A percentile compares a stretch with the other conserved stretches of the same genome.
Conservation (phyloP, 2,888 invertebrate genomes). For the Minunthozetes semirufus region DNA sequence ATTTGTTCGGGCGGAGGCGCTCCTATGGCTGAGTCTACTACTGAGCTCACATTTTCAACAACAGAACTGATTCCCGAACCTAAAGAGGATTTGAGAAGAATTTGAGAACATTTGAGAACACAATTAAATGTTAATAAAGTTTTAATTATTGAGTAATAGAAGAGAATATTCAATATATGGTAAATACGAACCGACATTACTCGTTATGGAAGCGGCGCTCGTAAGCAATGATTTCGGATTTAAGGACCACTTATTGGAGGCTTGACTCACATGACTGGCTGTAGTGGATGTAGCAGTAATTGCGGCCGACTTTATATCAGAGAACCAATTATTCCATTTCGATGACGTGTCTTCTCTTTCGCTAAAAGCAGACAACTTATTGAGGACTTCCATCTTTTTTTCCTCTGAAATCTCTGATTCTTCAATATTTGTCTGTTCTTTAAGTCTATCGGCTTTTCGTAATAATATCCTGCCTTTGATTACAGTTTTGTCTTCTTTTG, state of each 20-base stretch:
- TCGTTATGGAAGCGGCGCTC: slow-evolving; percentile 4
- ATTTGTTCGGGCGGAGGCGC: slow-evolving; percentile 19
- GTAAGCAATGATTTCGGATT: slow-evolving; percentile 4
- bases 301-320: slow-evolving; percentile 28
- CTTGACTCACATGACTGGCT: slow-evolving; percentile 11
- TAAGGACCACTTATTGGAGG: slow-evolving; percentile 17
- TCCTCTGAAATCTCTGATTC: background rate
- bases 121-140: no score
- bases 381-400: slow-evolving; percentile 6
- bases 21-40: slow-evolving; percentile 13
- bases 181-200: slow-evolving; percentile 16
- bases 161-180: no score
- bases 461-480: slow-evolving; percentile 14
- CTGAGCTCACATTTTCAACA: slow-evolving; percentile 11
- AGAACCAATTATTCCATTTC: slow-evolving; percentile 18
- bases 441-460: slow-evolving; percentile 1
- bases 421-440: background rate
- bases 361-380: background rate
- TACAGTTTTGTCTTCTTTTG: background rate
- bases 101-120: background rate
- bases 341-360: background rate
- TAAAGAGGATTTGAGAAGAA: background rate
- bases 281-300: slow-evolving; percentile 11
- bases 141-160: no score
- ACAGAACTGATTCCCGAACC: slow-evolving; percentile 8